Evolutionary conservation across 2,113 vertebrate genomes (phyloP).

Genomic region (Eretmochelys imbricata): DNA sequence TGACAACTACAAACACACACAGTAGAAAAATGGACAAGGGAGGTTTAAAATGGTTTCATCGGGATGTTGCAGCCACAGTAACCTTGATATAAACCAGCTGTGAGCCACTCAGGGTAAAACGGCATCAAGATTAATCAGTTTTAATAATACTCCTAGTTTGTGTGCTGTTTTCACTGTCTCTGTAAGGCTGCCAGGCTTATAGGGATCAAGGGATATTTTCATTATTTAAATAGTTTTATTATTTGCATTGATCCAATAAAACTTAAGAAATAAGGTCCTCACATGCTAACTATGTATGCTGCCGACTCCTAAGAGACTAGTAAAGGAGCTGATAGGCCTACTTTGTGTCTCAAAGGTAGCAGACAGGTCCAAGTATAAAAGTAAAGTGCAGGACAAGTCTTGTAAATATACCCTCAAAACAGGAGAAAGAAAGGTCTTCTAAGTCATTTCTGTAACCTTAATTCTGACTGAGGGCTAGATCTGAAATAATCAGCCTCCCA

Average conservation of each 20-base stretch:
- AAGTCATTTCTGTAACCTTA: background rate
- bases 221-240: conserved; percentile 68
- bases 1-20: conserved; percentile 16
- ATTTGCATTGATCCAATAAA: conserved; percentile 65
- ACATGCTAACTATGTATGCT: conserved; percentile 20
- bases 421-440: conserved; percentile 1
- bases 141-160: conserved; percentile 54
- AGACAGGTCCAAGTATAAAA: background rate
- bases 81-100: conserved; percentile 72
- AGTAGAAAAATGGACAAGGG: conserved; percentile 60
- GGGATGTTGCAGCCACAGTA: conserved; percentile 58
- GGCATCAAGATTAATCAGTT: conserved; percentile 47
- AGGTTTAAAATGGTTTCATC: conserved; percentile 58
- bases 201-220: conserved; percentile 60
- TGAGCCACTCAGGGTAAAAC: conserved; percentile 51
- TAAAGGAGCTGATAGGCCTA: conserved; percentile 26
- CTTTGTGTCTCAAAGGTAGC: background rate
- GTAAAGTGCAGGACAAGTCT: background rate
- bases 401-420: background rate
- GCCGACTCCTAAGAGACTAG: conserved; percentile 39
- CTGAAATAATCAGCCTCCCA: background rate
- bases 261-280: conserved; percentile 56
- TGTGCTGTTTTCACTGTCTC: background rate
- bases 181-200: conserved; percentile 53
- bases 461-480: background rate